These are phyloP conservation scores for Myoxocephalus aenaeus DNA, from an alignment of 2,797 vertebrate species.

Conservation along the genomic window DNA sequence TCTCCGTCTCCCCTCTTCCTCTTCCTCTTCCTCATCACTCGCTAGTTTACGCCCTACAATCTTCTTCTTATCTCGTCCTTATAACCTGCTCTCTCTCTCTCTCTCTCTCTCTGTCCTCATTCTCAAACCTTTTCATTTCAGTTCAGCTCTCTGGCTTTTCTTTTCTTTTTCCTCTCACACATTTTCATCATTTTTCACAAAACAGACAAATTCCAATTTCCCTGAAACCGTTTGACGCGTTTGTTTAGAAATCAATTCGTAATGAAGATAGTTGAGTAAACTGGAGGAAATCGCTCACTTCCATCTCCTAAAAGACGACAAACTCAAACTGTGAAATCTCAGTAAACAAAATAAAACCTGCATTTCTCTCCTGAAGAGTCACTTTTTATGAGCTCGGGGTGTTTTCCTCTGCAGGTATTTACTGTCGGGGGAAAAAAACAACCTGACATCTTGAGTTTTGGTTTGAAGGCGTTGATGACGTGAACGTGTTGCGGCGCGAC, in stretches of 20 bases:
- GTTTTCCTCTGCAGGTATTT: constrained; percentile 9
- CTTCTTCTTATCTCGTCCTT: not conserved
- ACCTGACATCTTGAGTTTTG: constrained; percentile 21
- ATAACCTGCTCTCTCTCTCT: constrained; percentile 16
- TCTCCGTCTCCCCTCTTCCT: constrained; percentile 1
- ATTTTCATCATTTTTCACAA: too few species aligned
- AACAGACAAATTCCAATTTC: not conserved
- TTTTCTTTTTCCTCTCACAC: too few species aligned
- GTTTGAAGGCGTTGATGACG: constrained; percentile 40
- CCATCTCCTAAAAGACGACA: too few species aligned
- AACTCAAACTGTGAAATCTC: too few species aligned
- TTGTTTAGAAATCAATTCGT: constrained; percentile 16
- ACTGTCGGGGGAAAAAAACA: constrained; percentile 22
- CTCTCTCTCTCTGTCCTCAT: too few species aligned
- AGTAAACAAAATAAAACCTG: too few species aligned
- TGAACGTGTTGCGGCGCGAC: constrained; percentile 14
- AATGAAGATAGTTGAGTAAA: constrained; percentile 1
- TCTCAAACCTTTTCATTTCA: too few species aligned
- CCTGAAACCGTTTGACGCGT: not conserved
- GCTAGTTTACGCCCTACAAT: constrained; percentile 1
- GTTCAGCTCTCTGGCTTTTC: too few species aligned
- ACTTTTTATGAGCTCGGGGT: not conserved
- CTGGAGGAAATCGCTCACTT: too few species aligned
- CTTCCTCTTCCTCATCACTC: constrained; percentile 27
- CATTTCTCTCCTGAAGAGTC: not conserved